Evolutionary conservation across 2,888 invertebrate genomes (phyloP).

Genomic region (Cephus runcator): DNA sequence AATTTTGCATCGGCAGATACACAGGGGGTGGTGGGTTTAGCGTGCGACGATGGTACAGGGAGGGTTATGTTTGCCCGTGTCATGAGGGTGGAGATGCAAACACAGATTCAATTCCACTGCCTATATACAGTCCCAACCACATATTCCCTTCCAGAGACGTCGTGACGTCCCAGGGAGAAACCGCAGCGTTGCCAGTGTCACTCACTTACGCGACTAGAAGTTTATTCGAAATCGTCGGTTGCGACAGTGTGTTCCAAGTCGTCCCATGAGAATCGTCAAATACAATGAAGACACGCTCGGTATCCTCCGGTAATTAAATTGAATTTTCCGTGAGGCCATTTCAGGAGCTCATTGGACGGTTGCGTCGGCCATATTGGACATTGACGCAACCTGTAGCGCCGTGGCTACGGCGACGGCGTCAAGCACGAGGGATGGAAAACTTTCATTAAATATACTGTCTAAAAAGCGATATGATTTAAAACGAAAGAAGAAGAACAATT

Average conservation of each 20-base stretch:
- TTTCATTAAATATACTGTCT: background rate
- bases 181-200: constrained; percentile 19
- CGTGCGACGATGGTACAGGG: constrained; percentile 47
- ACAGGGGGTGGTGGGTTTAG: constrained; percentile 35
- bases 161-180: background rate
- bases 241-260: background rate
- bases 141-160: background rate
- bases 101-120: constrained; percentile 40
- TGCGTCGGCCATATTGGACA: background rate
- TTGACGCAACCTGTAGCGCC: background rate
- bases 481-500: constrained; percentile 38
- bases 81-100: constrained; percentile 49
- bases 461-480: constrained; percentile 22
- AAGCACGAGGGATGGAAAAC: background rate
- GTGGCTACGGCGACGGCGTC: background rate
- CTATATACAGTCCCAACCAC: constrained; percentile 3
- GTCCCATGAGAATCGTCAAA: background rate
- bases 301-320: background rate
- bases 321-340: background rate
- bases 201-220: background rate
- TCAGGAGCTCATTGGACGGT: background rate
- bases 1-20: constrained; percentile 19
- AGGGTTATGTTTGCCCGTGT: constrained; percentile 49
- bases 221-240: background rate
- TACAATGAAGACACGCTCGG: background rate